A percentile compares a stretch with the other conserved stretches of the same genome.
These are phyloP conservation scores for Aelia acuminata DNA, from an alignment of 2,888 invertebrate genomes.

Conservation along the genomic window DNA sequence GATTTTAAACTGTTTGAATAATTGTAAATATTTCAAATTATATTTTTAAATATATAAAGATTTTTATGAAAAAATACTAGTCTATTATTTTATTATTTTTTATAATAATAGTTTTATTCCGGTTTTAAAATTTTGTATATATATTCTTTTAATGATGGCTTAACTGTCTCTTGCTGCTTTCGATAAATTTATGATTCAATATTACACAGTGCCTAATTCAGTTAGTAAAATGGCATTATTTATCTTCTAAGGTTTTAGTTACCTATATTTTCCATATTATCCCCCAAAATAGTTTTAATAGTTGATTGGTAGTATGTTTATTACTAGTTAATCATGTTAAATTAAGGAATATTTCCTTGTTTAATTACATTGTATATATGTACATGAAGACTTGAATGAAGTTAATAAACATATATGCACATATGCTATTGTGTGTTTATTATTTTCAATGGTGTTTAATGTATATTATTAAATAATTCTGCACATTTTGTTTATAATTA, in stretches of 20 bases:
- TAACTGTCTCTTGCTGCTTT: neutral
- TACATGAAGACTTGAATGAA: constrained; percentile 36
- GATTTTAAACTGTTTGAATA: constrained; percentile 42
- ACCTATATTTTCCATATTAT: constrained; percentile 18
- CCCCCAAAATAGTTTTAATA: neutral
- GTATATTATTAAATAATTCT: constrained; percentile 22
- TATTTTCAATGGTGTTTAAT: neutral
- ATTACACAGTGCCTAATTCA: neutral
- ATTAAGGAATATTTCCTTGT: neutral
- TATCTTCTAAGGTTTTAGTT: constrained; percentile 45
- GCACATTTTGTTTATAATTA: constrained; percentile 37
- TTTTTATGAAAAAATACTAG: constrained; percentile 55
- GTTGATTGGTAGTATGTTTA: constrained; percentile 25
- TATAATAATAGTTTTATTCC: neutral
- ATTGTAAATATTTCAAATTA: constrained; percentile 53
- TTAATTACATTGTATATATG: constrained; percentile 30
- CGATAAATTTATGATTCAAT: constrained; percentile 1
- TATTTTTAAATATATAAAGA: constrained; percentile 48
- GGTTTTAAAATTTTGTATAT: constrained; percentile 12
- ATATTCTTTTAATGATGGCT: neutral
- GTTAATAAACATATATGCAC: constrained; percentile 31
- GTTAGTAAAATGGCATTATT: neutral
- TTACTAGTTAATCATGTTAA: constrained; percentile 17
- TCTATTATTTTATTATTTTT: constrained; percentile 46
- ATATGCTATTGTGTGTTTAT: constrained; percentile 32